Evolutionary conservation across 2,888 invertebrate species (phyloP).

Genomic region (Incurvaria masculella): DNA sequence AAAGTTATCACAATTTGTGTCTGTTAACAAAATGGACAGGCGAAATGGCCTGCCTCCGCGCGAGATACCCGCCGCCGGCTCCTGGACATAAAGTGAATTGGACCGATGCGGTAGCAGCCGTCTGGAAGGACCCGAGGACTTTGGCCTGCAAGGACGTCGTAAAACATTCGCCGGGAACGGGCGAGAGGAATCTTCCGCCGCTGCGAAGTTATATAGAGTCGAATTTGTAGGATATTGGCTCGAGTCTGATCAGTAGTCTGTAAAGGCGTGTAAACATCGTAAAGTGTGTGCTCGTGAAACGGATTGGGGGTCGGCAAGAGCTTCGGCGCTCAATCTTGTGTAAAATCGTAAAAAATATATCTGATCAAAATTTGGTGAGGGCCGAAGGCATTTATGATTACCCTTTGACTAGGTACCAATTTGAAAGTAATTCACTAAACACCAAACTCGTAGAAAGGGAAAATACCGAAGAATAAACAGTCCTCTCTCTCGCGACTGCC

Average conservation of each 20-base stretch:
- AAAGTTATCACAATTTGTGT: slow-evolving; percentile 36
- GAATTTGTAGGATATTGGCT: slow-evolving; percentile 17
- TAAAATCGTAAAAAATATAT: slow-evolving; percentile 19
- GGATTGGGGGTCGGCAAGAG: neutral
- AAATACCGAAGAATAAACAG: neutral
- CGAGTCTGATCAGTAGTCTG: neutral
- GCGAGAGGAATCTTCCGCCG: slow-evolving; percentile 10
- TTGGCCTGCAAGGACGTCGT: slow-evolving; percentile 6
- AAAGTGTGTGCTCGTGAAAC: neutral
- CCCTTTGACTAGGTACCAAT: slow-evolving; percentile 29
- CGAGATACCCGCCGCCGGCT: neutral
- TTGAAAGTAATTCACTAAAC: slow-evolving; percentile 4
- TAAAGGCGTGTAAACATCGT: neutral
- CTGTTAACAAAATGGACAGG: slow-evolving; percentile 25
- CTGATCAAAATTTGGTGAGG: slow-evolving; percentile 38
- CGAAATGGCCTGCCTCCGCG: slow-evolving; percentile 16
- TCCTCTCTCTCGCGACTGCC: neutral
- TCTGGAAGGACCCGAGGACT: slow-evolving; percentile 8
- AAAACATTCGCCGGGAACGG: neutral
- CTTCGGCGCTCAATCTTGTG: neutral
- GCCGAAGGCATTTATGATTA: slow-evolving; percentile 43
- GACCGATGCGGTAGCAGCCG: slow-evolving; percentile 14
- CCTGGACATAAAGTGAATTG: slow-evolving; percentile 17
- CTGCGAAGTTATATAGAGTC: slow-evolving; percentile 13
- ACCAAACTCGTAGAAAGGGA: neutral